Evolutionary conservation across 2,888 invertebrate species (phyloP).

Genomic region (Cantharis lateralis): DNA sequence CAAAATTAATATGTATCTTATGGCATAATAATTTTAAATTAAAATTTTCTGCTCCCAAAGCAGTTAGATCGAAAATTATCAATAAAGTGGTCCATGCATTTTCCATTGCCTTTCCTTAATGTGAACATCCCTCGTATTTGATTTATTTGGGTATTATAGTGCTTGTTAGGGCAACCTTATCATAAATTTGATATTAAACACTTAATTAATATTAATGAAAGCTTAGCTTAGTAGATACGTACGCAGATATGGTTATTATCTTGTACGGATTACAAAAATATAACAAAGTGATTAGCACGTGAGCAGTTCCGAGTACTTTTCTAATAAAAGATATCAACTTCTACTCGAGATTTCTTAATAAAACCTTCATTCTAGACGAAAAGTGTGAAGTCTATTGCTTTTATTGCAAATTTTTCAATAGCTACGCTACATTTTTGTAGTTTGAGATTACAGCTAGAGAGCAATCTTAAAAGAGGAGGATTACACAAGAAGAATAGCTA

Average conservation of each 20-base stretch:
- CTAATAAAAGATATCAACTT: not conserved
- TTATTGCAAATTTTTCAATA: not conserved
- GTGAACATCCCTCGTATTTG: not conserved
- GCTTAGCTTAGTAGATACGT: not conserved
- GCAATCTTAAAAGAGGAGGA: not conserved
- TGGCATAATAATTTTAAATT: no score
- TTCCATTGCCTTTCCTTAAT: not conserved
- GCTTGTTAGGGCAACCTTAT: not conserved
- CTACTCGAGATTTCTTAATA: not conserved
- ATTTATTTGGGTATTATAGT: not conserved
- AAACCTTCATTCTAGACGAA: not conserved
- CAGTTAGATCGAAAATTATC: no score
- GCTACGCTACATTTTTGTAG: not conserved
- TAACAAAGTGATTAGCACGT: not conserved
- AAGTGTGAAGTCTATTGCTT: not conserved
- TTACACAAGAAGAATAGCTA: not conserved
- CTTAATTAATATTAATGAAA: slow-evolving; percentile 2
- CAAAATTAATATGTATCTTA: no score
- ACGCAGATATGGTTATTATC: not conserved
- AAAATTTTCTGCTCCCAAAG: no score
- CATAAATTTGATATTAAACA: not conserved
- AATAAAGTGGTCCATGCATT: not conserved
- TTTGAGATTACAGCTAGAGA: not conserved
- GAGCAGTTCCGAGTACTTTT: not conserved
- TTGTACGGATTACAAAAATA: not conserved